Evolutionary conservation across 1,140 invertebrate genomes (phyloP).

Genomic region (Panagrolaimus sp.): DNA sequence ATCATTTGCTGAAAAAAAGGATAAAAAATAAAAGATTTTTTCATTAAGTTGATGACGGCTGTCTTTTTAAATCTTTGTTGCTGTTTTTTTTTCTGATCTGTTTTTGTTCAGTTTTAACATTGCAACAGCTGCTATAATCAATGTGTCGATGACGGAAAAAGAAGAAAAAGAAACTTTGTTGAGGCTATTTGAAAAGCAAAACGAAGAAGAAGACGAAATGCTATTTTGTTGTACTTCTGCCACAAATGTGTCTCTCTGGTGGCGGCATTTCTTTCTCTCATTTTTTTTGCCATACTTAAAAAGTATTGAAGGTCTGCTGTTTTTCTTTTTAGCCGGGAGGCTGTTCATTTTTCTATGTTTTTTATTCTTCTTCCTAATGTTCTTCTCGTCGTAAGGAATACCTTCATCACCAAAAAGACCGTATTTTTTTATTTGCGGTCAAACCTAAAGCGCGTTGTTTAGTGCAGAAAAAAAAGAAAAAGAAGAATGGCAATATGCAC

Average conservation of each 20-base stretch:
- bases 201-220: no score
- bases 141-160: neutral
- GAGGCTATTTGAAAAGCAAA: neutral
- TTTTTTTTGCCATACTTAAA: no score
- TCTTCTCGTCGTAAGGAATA: neutral
- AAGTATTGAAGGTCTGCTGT: no score
- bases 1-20: no score
- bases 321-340: neutral
- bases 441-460: no score
- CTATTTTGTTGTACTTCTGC: conserved; percentile 3
- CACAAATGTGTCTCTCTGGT: neutral
- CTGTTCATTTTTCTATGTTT: no score
- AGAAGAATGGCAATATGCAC: no score
- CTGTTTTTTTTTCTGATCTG: conserved; percentile 1
- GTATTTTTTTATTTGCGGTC: neutral
- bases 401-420: conserved; percentile 10
- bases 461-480: no score
- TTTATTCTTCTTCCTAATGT: neutral
- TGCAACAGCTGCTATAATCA: conserved; percentile 15
- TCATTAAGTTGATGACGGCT: no score
- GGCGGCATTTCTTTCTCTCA: neutral
- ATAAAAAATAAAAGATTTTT: no score
- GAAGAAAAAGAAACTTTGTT: neutral
- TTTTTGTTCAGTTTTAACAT: neutral
- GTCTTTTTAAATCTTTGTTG: neutral